Evolutionary conservation across 2,113 vertebrate species (phyloP).

Genomic region (Bambusicola thoracicus): DNA sequence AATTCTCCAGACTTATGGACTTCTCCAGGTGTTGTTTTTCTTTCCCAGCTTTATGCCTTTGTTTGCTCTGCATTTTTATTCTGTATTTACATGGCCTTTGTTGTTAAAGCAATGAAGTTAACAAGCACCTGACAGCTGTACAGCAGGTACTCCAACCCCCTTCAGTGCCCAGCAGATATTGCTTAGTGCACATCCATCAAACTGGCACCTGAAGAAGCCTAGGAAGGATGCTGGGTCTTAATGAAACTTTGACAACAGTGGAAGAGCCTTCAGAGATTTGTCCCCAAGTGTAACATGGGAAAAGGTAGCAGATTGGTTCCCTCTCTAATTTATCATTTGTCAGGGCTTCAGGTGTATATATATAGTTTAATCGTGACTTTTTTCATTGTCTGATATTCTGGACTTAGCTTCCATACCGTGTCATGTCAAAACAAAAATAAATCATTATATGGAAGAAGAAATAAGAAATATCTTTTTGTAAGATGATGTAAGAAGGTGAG

Average conservation of each 20-base stretch:
- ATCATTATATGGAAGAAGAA: background rate
- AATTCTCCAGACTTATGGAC: background rate
- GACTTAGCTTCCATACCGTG: background rate
- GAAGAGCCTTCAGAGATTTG: conserved; percentile 29
- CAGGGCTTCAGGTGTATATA: background rate
- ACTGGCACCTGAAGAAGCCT: conserved; percentile 40
- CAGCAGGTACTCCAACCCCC: background rate
- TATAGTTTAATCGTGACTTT: background rate
- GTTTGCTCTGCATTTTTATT: background rate
- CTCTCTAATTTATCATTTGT: conserved; percentile 56
- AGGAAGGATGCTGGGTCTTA: conserved; percentile 23
- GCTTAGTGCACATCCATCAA: conserved; percentile 51
- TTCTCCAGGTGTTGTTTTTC: background rate
- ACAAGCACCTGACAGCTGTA: conserved; percentile 4
- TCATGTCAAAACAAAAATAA: background rate
- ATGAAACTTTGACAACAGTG: conserved; percentile 43
- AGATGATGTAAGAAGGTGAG: background rate
- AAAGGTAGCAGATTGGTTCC: conserved; percentile 42
- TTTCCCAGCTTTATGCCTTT: background rate
- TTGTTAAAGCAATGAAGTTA: background rate
- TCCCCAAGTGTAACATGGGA: background rate
- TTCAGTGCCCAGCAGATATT: background rate
- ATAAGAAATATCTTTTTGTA: background rate
- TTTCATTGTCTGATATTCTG: background rate
- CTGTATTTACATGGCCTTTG: background rate